A percentile compares a stretch with the other conserved stretches of the same genome.
Evolutionary conservation across 1,140 invertebrate genomes (phyloP).

Genomic region (Ylistrum balloti): DNA sequence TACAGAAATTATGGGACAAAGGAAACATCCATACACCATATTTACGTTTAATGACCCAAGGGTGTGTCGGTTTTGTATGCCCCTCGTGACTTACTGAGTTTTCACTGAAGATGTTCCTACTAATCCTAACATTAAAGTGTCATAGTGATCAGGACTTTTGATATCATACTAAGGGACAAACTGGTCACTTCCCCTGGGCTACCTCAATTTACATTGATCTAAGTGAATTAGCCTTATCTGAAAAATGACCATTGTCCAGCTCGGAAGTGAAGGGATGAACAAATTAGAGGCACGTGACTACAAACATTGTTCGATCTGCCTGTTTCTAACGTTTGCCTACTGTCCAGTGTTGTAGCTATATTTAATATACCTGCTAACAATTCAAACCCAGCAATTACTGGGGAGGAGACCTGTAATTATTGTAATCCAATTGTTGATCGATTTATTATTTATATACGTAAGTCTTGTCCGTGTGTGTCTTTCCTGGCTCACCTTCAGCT

Average conservation of each 20-base stretch:
- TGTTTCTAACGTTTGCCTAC: background rate
- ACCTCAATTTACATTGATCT: conserved; percentile 19
- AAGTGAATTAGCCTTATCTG: conserved; percentile 16
- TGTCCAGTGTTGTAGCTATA: background rate
- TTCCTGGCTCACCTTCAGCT: background rate
- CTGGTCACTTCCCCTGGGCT: background rate
- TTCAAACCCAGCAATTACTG: background rate
- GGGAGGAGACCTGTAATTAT: background rate
- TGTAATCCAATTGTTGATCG: background rate
- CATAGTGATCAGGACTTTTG: background rate
- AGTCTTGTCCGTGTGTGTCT: background rate
- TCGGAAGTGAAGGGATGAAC: background rate
- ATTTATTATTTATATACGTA: conserved; percentile 6
- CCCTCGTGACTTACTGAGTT: background rate
- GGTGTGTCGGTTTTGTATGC: background rate
- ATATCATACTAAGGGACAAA: background rate
- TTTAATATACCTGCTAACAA: background rate
- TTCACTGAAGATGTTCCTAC: background rate
- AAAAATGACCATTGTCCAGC: conserved; percentile 9
- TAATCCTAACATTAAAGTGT: conserved; percentile 28
- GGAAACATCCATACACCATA: background rate
- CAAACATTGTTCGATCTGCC: conserved; percentile 28
- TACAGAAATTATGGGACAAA: background rate
- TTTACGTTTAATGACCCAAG: background rate
- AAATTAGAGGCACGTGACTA: conserved; percentile 1